These are phyloP conservation scores for Masnerella sp. DNA, from an alignment of 2,888 invertebrate genomes.

Conservation along the genomic window DNA sequence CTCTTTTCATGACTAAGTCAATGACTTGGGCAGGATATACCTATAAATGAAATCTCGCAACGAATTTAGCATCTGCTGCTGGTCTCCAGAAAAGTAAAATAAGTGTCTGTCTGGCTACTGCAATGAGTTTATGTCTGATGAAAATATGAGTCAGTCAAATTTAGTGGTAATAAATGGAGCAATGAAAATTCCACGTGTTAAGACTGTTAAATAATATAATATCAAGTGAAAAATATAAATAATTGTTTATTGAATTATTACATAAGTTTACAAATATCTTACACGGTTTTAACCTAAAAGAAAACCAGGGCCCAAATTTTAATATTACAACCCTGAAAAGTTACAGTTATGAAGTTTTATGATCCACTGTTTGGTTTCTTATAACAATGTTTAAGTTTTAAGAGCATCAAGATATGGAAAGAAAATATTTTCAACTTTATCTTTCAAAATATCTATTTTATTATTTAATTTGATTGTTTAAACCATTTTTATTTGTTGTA, in stretches of 20 bases:
- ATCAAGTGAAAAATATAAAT: too few species aligned
- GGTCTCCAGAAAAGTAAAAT: conserved; percentile 42
- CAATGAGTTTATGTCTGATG: not conserved
- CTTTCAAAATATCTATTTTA: not conserved
- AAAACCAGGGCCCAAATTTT: conserved; percentile 3
- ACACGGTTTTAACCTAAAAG: not conserved
- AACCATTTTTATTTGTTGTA: too few species aligned
- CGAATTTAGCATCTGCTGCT: conserved; percentile 45
- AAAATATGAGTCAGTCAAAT: not conserved
- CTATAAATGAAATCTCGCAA: conserved; percentile 51
- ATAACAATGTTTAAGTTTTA: conserved; percentile 12
- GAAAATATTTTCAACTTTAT: not conserved
- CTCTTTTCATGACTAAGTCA: conserved; percentile 37
- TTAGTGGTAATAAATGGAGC: too few species aligned
- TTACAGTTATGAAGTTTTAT: conserved; percentile 45
- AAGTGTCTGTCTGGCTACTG: conserved; percentile 5
- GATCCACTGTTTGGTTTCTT: conserved; percentile 21
- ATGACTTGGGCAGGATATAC: conserved; percentile 36
- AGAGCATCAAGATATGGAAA: not conserved
- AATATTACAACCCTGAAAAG: conserved; percentile 24
- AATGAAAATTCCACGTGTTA: too few species aligned
- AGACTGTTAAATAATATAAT: too few species aligned
- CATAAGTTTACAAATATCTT: not conserved
- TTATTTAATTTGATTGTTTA: too few species aligned
- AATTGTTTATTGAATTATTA: too few species aligned